Base-by-base conservation (phyloP, 2,888 invertebrate genomes). In the Acronicta aceris region DNA sequence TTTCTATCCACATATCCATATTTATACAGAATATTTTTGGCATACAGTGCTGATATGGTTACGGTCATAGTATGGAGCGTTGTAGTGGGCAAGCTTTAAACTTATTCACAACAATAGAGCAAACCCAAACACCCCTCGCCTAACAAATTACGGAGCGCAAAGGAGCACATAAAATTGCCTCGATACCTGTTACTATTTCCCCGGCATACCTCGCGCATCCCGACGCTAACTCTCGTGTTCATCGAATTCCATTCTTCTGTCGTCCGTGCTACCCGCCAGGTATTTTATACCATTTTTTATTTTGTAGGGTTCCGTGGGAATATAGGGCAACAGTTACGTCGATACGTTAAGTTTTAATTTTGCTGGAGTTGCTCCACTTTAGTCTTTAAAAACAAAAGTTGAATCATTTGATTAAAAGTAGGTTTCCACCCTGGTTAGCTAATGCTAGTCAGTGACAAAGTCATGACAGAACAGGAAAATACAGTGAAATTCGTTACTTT, bases 231-330 rank as follows among this genome's bases (percentile, higher is more conserved):
- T 66, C 63, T 69, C 70, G 73, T 79, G 78, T 81, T 77, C 81
- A 71, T 25, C 21, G 75, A 67, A 81, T 83, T 71, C 78, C 77
- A 76, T 79, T 77, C 76, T 75, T 54, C 71, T 79, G 77, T 78
- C 52, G 59, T 53, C 60, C 42, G 41, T 43, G 43, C 21, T 21
- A 21, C 21, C 48, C 59, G 55, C 55, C 48, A 54, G 42, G 51
- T 51, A 54, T 54, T 43, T 41, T 38, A 36, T 72, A 36, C 45
- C 36, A 40, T 58, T n/a, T 58, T 49, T 56, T 49, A 45, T 65
- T 66, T 53, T 12, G 43, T 47, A 9, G 48, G 59, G 66, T 71
- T 52, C 66, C 48, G 65, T 51, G n/a, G 7, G 9, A 10, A 27
- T n/a, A 43, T 7, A 6, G 5, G 12, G 30, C 8, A 30, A 10